Conservation (phyloP, 1,140 invertebrate genomes). For the Conopomorpha cramerella region DNA sequence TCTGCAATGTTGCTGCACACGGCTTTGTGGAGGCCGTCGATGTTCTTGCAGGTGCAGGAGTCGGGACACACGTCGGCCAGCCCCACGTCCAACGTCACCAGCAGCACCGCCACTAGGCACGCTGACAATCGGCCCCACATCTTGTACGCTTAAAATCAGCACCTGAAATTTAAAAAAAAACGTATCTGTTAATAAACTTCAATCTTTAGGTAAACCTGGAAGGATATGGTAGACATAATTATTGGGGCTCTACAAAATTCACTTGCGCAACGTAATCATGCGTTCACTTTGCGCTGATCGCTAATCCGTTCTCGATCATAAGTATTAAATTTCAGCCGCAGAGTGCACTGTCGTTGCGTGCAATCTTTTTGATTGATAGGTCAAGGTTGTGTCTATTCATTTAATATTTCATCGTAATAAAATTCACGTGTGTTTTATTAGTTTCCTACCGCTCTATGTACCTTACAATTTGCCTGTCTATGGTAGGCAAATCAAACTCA, state of each 20-base stretch:
- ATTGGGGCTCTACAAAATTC: neutral
- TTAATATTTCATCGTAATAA: neutral
- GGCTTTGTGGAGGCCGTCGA: conserved; percentile 42
- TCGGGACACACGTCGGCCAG: conserved; percentile 36
- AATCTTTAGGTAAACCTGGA: too few relatives aligned
- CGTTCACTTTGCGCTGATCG: conserved; percentile 6
- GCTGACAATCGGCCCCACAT: conserved; percentile 21
- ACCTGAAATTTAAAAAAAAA: conserved; percentile 33
- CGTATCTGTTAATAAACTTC: conserved; percentile 1
- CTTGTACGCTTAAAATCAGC: conserved; percentile 28
- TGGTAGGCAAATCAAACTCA: conserved; percentile 8
- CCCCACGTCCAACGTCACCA: conserved; percentile 24
- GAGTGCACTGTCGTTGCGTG: neutral
- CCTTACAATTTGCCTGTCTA: too few relatives aligned
- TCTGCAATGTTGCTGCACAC: conserved; percentile 41
- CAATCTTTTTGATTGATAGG: neutral
- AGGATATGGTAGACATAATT: neutral
- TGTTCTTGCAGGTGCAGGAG: conserved; percentile 40
- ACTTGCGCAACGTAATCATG: conserved; percentile 8
- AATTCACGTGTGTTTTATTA: conserved; percentile 7
- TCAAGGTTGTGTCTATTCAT: conserved; percentile 1
- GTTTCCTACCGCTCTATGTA: too few relatives aligned
- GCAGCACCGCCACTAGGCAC: conserved; percentile 27
- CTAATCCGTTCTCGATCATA: conserved; percentile 11
- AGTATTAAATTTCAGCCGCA: conserved; percentile 17